Evolutionary conservation across 2,113 vertebrate genomes (phyloP), one percentile per base, ranked within the genome.

Genomic region (Bufo gargarizans): DNA sequence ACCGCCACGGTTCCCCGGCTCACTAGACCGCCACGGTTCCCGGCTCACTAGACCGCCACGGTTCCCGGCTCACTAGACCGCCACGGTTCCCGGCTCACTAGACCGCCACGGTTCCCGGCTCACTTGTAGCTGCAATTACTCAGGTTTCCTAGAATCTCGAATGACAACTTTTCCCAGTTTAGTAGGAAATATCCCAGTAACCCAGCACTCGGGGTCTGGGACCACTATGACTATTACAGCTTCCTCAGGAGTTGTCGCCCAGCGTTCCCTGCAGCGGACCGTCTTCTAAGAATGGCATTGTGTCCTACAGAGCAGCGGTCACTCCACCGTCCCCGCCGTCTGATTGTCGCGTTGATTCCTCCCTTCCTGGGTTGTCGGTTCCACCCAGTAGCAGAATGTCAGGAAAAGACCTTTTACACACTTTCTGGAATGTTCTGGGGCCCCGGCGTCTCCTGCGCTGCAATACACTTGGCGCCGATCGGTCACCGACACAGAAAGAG

Each of bases 321-420:
- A 8, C n/a, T 33, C 65, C 65, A 33, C 65, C n/a, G 10, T 69
- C 65, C 65, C n/a, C 65, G n/a, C 65, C 22, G 69, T 12, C 4
- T 13, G 22, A 7, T 86, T 86, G 84, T 77, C 77, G 47, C 77
- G 74, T 63, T 45, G 74, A 85, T 74, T 85, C 67, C 55, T 77
- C 72, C 84, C 72, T 86, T 63, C 72, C 84, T 77, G 72, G 72
- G 72, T 12, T 17, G 77, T 63, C 49, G 58, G 17, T 56, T 17
- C 84, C 84, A 59, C 84, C 84, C 84, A 86, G 74, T 45, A 77
- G 19, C 72, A 61, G 84, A 86, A 86, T 86, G 71, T 63, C 84
- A 86, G 74, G 84, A 86, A 86, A 77, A 77, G 72, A 86, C 84
- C 72, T 77, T 86, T 77, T 53, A 53, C 72, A 77, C 72, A 65